Conservation (phyloP, 2,888 invertebrate genomes). For the Eupithecia tripunctaria region DNA sequence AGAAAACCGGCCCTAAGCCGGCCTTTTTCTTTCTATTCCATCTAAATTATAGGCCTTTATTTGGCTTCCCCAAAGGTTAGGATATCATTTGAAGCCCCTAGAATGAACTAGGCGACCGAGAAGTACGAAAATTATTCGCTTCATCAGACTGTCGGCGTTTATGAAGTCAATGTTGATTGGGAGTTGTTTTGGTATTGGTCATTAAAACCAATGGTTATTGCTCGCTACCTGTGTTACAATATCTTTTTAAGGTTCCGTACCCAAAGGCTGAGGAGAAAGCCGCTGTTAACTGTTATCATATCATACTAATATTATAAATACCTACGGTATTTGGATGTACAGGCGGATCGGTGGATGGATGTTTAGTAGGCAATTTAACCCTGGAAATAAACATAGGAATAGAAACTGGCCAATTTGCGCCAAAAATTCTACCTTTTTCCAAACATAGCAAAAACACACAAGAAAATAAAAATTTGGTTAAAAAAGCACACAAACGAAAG, state of each 20-base stretch:
- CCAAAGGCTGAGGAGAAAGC: not conserved
- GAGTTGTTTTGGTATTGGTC: not conserved
- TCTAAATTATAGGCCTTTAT: not conserved
- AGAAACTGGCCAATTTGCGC: not conserved
- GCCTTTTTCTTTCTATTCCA: not conserved
- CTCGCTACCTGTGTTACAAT: not conserved
- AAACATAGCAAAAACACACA: not conserved
- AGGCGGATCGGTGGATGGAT: no score
- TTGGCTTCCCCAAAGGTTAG: not conserved
- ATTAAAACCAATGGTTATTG: constrained; percentile 3
- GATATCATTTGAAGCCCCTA: not conserved
- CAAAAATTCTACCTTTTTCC: not conserved
- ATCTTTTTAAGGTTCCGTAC: not conserved
- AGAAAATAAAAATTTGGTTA: not conserved
- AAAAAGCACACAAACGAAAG: not conserved
- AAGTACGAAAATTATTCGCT: not conserved
- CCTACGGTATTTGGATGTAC: no score
- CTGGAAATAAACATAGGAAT: no score
- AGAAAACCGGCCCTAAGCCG: not conserved
- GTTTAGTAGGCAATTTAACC: no score
- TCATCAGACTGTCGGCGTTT: not conserved
- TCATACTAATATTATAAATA: no score
- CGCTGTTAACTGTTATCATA: no score
- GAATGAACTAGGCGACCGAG: not conserved
- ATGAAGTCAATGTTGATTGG: not conserved